Evolutionary conservation across 1,140 invertebrate genomes (phyloP).

Genomic region (Zophobas morio): DNA sequence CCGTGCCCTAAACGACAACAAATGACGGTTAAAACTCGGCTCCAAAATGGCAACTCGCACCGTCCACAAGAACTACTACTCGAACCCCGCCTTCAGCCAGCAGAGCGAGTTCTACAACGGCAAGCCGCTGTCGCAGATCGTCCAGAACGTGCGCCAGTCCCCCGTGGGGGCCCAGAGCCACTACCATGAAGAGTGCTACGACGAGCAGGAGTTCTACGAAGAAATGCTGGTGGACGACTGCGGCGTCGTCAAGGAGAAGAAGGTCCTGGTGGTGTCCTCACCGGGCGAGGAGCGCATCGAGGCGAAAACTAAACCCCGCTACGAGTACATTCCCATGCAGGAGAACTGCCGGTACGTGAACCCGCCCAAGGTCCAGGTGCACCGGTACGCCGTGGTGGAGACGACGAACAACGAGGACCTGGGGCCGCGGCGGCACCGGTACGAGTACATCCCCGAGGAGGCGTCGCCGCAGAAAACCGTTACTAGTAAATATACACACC

Average conservation of each 20-base stretch:
- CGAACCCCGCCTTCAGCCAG: conserved; percentile 83
- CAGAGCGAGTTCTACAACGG: conserved; percentile 78
- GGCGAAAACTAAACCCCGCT: conserved; percentile 61
- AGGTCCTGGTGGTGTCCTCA: conserved; percentile 48
- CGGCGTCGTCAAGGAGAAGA: conserved; percentile 64
- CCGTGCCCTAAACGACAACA: conserved; percentile 51
- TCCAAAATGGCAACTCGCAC: conserved; percentile 52
- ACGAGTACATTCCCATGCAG: conserved; percentile 70
- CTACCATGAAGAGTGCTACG: conserved; percentile 57
- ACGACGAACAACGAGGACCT: no score
- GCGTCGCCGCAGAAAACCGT: conserved; percentile 27
- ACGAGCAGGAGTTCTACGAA: conserved; percentile 67
- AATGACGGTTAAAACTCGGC: conserved; percentile 46
- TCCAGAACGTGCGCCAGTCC: conserved; percentile 64
- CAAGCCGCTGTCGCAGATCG: conserved; percentile 66
- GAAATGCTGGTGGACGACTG: conserved; percentile 65
- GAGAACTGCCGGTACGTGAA: conserved; percentile 68
- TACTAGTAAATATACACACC: background rate
- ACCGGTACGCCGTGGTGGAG: background rate
- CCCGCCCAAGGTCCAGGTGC: conserved; percentile 65
- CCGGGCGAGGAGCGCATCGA: background rate
- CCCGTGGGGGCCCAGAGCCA: conserved; percentile 64
- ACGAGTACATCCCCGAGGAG: conserved; percentile 62
- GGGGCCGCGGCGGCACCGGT: conserved; percentile 38
- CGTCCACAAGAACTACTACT: conserved; percentile 71